phyloP scores from a whole-genome alignment of 2,888 invertebrate genomes.

The Sinohyriopsis cumingii region DNA sequence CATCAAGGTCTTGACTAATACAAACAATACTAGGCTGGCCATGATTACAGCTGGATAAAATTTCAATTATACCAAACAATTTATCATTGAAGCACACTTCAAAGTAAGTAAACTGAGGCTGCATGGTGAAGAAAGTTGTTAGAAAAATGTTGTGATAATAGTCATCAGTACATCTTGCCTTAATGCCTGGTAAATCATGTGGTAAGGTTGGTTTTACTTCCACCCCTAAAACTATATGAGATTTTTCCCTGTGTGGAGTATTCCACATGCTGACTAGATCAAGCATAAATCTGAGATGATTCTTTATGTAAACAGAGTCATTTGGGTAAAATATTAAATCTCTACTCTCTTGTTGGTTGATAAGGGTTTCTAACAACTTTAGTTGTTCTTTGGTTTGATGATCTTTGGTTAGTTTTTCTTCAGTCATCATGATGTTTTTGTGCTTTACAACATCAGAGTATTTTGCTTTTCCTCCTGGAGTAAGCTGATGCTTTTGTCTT shows the following conservation, averaged over 20 bases:
- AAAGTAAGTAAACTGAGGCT: conserved; percentile 20
- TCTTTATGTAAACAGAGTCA: conserved; percentile 1
- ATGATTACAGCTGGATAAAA: conserved; percentile 12
- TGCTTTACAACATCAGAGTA: neutral
- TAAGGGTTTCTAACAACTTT: conserved; percentile 1
- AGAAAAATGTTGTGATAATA: conserved; percentile 7
- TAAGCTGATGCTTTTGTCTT: neutral
- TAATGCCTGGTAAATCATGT: neutral
- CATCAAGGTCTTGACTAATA: neutral
- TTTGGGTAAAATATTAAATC: conserved; percentile 17
- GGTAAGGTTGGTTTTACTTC: neutral
- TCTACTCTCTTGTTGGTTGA: conserved; percentile 8
- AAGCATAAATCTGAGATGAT: conserved; percentile 11
- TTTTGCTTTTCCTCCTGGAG: too few species aligned
- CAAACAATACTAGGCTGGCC: conserved; percentile 15
- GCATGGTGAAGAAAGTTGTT: conserved; percentile 11
- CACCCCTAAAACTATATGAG: conserved; percentile 24
- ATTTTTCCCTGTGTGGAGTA: conserved; percentile 12
- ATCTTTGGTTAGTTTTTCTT: too few species aligned
- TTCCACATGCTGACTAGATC: conserved; percentile 36
- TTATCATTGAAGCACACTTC: conserved; percentile 7
- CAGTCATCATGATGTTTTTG: neutral
- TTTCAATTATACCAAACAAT: conserved; percentile 17
- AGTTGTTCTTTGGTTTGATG: neutral
- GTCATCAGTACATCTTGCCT: neutral